Evolutionary conservation across 2,797 vertebrate species (phyloP).

Genomic region (Pseudopleuronectes americanus): DNA sequence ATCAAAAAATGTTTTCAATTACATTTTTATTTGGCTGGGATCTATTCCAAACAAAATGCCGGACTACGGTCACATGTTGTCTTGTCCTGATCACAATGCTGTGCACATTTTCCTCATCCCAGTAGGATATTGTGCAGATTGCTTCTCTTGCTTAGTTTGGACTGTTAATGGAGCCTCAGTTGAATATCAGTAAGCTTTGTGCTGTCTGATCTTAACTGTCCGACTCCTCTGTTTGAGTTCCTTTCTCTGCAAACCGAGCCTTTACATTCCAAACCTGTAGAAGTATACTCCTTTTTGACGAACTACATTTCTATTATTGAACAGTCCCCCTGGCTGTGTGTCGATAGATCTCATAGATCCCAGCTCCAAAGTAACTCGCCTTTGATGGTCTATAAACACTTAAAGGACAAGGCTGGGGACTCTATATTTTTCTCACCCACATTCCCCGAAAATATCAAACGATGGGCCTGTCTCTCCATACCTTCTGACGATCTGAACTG

Average conservation of each 20-base stretch:
- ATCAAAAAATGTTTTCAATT: too few relatives aligned
- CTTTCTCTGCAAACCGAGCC: neutral
- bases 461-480: neutral
- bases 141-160: neutral
- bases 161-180: neutral
- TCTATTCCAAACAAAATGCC: too few relatives aligned
- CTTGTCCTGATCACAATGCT: too few relatives aligned
- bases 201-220: neutral
- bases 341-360: neutral
- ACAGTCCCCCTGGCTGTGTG: neutral
- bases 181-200: too few relatives aligned
- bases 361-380: neutral
- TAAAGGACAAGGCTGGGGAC: neutral
- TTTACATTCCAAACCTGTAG: neutral
- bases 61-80: too few relatives aligned
- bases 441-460: neutral
- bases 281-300: neutral
- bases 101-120: too few relatives aligned
- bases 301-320: neutral
- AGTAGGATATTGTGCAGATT: too few relatives aligned
- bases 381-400: constrained; percentile 2
- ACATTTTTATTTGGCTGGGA: too few relatives aligned
- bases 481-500: neutral
- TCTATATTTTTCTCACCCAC: neutral
- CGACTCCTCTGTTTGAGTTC: too few relatives aligned